Evolutionary conservation across 2,797 vertebrate species (phyloP).

Genomic region (Pangasius macronema): DNA sequence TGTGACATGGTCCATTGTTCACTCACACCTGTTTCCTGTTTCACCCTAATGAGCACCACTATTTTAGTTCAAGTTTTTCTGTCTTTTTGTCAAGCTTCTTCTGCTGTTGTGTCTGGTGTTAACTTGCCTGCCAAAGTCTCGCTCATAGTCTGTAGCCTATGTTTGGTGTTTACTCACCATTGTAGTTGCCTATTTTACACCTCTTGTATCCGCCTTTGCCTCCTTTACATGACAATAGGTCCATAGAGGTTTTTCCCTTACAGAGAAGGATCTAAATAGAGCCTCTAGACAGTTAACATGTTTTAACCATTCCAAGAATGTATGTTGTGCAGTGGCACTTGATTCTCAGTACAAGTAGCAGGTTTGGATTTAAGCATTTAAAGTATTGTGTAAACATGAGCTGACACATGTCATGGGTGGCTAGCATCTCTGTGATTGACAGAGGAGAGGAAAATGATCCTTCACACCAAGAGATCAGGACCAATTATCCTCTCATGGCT

Average conservation of each 20-base stretch:
- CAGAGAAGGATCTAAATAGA: neutral
- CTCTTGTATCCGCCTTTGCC: too few species aligned
- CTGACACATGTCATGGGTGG: neutral
- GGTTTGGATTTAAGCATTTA: neutral
- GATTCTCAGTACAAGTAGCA: neutral
- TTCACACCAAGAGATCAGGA: neutral
- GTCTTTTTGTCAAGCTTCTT: too few species aligned
- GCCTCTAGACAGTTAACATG: neutral
- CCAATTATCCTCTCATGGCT: neutral
- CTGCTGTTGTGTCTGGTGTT: too few species aligned
- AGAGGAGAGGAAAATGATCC: neutral
- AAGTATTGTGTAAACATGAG: neutral
- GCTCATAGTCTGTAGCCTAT: too few species aligned
- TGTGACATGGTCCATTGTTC: too few species aligned
- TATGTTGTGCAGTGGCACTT: neutral
- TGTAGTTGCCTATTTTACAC: too few species aligned
- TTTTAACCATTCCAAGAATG: neutral
- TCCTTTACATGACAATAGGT: neutral
- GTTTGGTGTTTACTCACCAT: too few species aligned
- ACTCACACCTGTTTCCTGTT: too few species aligned
- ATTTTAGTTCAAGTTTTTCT: too few species aligned
- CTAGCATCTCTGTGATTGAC: neutral
- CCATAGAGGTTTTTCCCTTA: neutral
- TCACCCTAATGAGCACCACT: too few species aligned
- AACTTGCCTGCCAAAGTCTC: too few species aligned